phyloP scores from a whole-genome alignment of 1,140 invertebrate genomes.

The Bombyx mandarina region DNA sequence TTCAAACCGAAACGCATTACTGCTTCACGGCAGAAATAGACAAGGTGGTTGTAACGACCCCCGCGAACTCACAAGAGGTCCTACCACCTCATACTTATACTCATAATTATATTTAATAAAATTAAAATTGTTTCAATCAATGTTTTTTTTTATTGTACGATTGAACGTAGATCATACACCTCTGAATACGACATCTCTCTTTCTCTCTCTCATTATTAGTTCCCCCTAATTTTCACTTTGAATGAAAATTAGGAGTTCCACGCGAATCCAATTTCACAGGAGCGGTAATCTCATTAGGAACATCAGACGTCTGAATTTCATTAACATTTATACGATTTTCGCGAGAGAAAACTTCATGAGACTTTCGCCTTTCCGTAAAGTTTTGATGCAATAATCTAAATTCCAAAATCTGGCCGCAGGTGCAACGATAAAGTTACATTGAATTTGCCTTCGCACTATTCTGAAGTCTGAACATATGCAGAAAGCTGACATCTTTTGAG shows the following conservation, averaged over 20 bases:
- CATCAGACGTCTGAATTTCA: conserved; percentile 61
- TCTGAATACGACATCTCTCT: conserved; percentile 18
- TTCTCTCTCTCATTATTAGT: conserved; percentile 8
- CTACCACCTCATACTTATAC: too few relatives aligned
- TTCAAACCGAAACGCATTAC: too few relatives aligned
- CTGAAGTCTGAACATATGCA: conserved; percentile 37
- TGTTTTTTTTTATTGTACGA: too few relatives aligned
- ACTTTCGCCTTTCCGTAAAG: conserved; percentile 16
- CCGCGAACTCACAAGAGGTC: too few relatives aligned
- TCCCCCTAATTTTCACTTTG: conserved; percentile 56
- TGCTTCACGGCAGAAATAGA: too few relatives aligned
- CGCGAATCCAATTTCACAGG: conserved; percentile 60
- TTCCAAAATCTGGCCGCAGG: conserved; percentile 28
- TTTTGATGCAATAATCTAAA: conserved; percentile 48
- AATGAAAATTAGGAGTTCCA: conserved; percentile 63
- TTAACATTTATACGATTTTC: conserved; percentile 66
- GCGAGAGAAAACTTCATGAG: conserved; percentile 40
- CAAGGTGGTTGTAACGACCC: too few relatives aligned
- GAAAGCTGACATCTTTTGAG: conserved; percentile 21
- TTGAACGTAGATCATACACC: too few relatives aligned
- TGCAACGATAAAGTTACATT: conserved; percentile 33
- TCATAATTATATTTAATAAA: too few relatives aligned
- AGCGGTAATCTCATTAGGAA: conserved; percentile 64
- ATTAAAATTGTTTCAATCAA: too few relatives aligned
- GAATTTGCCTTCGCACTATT: conserved; percentile 21